These are phyloP conservation scores for Phyllotis vaccarum DNA, from an alignment of 2,797 vertebrate species.

Conservation along the genomic window DNA sequence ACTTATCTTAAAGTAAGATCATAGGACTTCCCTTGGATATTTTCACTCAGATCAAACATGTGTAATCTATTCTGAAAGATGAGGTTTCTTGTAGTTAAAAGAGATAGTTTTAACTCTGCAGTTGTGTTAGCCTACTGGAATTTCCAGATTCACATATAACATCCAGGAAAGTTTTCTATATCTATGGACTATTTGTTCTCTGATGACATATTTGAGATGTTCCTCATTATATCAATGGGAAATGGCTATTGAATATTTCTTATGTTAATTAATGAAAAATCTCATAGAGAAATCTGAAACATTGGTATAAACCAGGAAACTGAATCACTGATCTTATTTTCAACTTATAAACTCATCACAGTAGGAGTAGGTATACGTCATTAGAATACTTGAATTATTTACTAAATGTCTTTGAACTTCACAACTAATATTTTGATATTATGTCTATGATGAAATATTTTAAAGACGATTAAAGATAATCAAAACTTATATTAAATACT, in stretches of 20 bases:
- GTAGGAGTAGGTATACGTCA: background rate
- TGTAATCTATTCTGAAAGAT: background rate
- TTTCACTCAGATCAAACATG: background rate
- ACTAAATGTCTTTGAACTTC: background rate
- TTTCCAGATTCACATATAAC: background rate
- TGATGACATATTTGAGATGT: background rate
- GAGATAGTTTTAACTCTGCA: background rate
- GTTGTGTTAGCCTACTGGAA: background rate
- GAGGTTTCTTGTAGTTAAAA: background rate
- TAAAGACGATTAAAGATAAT: background rate
- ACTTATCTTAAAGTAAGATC: background rate
- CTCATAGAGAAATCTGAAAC: background rate
- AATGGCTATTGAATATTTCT: background rate
- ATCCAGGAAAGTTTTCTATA: background rate
- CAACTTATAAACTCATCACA: background rate
- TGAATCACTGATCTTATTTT: background rate
- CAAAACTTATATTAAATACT: background rate
- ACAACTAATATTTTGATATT: background rate
- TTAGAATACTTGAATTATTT: constrained; percentile 13
- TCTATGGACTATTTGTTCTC: background rate
- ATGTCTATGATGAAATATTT: constrained; percentile 15
- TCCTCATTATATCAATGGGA: background rate
- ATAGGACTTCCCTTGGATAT: background rate
- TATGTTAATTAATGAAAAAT: background rate
- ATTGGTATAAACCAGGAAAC: background rate